Percentiles rank a stretch among this genome's conserved stretches.
phyloP scores from a whole-genome alignment of 2,888 invertebrate species.

The Dynastes hyllus region DNA sequence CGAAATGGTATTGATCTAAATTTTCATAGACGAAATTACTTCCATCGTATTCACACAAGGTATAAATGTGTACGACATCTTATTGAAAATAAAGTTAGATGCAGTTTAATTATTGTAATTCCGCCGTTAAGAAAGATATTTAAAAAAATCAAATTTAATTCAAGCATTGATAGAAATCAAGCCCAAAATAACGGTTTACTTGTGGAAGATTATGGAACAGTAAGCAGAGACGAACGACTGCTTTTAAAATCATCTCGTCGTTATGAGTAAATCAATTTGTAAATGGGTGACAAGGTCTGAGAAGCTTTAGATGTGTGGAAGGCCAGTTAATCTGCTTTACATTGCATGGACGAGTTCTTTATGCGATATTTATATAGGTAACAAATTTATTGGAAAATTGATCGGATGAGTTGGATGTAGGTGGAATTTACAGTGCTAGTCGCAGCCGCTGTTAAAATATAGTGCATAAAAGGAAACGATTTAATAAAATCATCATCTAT shows the following conservation, averaged over 20 bases:
- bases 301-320: slow-evolving; percentile 37
- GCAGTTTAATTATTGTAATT: no score
- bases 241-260: background rate
- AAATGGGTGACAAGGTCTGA: slow-evolving; percentile 19
- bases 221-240: no score
- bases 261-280: slow-evolving; percentile 3
- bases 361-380: slow-evolving; percentile 14
- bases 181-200: no score
- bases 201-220: no score
- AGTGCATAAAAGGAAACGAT: background rate
- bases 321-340: slow-evolving; percentile 36
- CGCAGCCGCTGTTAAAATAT: background rate
- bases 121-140: no score
- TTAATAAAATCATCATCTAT: slow-evolving; percentile 32
- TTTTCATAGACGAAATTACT: no score
- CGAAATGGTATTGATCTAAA: no score
- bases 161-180: no score
- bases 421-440: background rate
- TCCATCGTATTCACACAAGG: no score
- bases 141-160: no score
- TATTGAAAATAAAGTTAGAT: no score
- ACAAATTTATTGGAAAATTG: slow-evolving; percentile 45
- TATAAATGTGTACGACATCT: no score
- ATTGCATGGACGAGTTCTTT: slow-evolving; percentile 24
- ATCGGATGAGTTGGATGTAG: slow-evolving; percentile 5